phyloP scores from a whole-genome alignment of 1,140 invertebrate species.

The roundworm (Caenorhabditis elegans) region WBcel235 BX284602.5:9304501-9305000 shows the following conservation, averaged over 20 bases:
- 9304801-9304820: slow-evolving; percentile 57
- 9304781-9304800: slow-evolving; percentile 63
- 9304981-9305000: background rate
- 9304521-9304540: too few relatives aligned
- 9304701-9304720: slow-evolving; percentile 61
- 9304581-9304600: too few relatives aligned
- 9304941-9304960: background rate
- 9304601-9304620: too few relatives aligned
- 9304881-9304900: background rate
- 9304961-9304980: background rate
- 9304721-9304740: slow-evolving; percentile 65
- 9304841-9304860: background rate
- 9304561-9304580: too few relatives aligned
- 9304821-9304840: slow-evolving; percentile 53
- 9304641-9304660: too few relatives aligned
- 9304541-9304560: too few relatives aligned
- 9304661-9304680: too few relatives aligned
- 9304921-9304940: background rate
- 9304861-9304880: background rate
- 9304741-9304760: slow-evolving; percentile 58
- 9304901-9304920: background rate
- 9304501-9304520: too few relatives aligned
- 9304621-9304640: too few relatives aligned
- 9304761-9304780: slow-evolving; percentile 56
- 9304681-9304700: slow-evolving; percentile 59